Evolutionary conservation across 2,113 vertebrate genomes (phyloP), one percentile per base, ranked within the genome.

Genomic region (Axis porcinus): DNA sequence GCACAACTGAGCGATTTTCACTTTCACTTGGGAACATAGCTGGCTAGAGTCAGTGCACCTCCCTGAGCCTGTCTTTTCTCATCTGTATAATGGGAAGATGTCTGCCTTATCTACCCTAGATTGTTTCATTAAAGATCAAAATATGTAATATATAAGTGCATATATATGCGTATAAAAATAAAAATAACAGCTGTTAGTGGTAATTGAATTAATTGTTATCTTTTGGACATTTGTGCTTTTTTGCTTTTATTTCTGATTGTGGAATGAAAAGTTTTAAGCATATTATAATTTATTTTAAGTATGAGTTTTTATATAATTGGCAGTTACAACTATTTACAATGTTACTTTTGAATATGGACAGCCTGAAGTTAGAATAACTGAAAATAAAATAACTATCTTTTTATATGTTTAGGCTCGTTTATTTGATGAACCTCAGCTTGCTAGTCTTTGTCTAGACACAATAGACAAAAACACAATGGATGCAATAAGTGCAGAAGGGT

Each of bases 401-500:
- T 97, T 97, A 12, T 86, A 1, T 95, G 95, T 95, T 47, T 90
- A 99, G 99, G 99, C 99, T 47, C 99, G 99, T 96, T 98, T 99
- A 96, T 99, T 99, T 98, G 99, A 99, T 98, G 99, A 99, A 97
- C 99, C 99, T 93, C 99, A 99, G 96, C 99, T 99, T 74, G 99
- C 99, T 64, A 99, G 99, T 89, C 99, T 99, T 60, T 99, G 99
- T 98, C 98, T 99, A 3, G 99, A 99, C 97, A 99, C 99, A 1
- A 99, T 99, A 97, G 99, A 99, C 99, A 99, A 99, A 98, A 99
- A 99, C 98, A 99, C 99, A 0, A 98, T 99, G 89, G 99, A 99
- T 93, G 99, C 99, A 50, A 99, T 99, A 97, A 99, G 99, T 74
- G 99, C 99, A 33, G 99, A 99, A 97, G 99, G 99, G 13, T 99